Base-by-base conservation (phyloP, 1,140 invertebrate species). In the Leptinotarsa texana region DNA sequence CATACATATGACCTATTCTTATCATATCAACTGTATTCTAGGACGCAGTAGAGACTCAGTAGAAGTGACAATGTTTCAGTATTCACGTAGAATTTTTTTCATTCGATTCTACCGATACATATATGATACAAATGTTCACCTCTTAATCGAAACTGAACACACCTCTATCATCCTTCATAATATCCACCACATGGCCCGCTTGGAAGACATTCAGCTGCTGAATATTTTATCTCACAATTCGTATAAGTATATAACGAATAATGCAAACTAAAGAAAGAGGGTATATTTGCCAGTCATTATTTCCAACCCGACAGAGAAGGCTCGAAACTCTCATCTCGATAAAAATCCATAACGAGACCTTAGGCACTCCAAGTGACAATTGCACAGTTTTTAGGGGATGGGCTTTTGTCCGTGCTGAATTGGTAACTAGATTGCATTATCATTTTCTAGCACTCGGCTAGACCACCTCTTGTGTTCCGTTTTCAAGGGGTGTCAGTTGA, bases 211-310 rank as follows among this genome's bases (percentile, higher is more conserved):
- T 57, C 51, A 57, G 51, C 51, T 57, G 51, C 51, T 57, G 51
- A 57, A 57, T 57, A 57, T 57, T 57, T 57, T 15, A 57, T 57
- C 51, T 18, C 51, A 15, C 15, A 15, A 57, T 57, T 17, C 51
- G 51, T 57, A 57, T 57, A n/a, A 57, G 51, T 17, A 57, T 57
- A 57, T 57, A 57, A 57, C 51, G 51, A 57, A 57, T 57, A 57
- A 57, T 57, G 51, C 51, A 3, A 57, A 15, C n/a, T 17, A 6
- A 57, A 57, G 51, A 57, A 57, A 57, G 51, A 57, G 51, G 51
- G 51, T 57, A 57, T 57, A 57, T 57, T 57, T 57, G 51, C 51
- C 51, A 57, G 51, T 57, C 51, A 57, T 57, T 57, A 57, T 57
- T 57, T 57, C 51, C 51, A n/a, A 57, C 51, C 51, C 51, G 51